Percentiles rank a stretch among this genome's conserved stretches.
phyloP scores from a whole-genome alignment of 1,140 invertebrate genomes.

The Portunus trituberculatus region DNA sequence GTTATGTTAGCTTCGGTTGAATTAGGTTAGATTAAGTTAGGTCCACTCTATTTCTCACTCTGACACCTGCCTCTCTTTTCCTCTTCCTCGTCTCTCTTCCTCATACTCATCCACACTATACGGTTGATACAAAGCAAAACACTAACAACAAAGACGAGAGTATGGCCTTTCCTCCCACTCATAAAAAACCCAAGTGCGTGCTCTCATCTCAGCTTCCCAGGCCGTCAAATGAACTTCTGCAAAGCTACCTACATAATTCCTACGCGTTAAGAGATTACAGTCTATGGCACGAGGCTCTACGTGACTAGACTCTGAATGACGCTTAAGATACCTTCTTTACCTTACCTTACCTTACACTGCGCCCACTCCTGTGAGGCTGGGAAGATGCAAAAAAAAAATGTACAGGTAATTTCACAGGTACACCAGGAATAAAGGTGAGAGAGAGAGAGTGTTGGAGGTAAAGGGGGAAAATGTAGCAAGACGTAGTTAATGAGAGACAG shows the following conservation, averaged over 20 bases:
- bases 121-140: too few relatives aligned
- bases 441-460: too few relatives aligned
- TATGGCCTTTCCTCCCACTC: background rate
- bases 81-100: too few relatives aligned
- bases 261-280: background rate
- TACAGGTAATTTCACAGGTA: too few relatives aligned
- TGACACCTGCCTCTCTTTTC: too few relatives aligned
- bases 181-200: background rate
- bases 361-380: background rate
- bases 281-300: background rate
- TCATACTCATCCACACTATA: background rate
- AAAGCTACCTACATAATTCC: background rate
- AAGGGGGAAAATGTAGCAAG: too few relatives aligned
- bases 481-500: too few relatives aligned
- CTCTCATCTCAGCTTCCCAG: background rate
- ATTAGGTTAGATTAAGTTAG: too few relatives aligned
- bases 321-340: background rate
- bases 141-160: too few relatives aligned
- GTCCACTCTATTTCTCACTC: too few relatives aligned
- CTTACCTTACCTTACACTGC: background rate
- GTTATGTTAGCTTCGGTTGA: too few relatives aligned
- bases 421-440: too few relatives aligned
- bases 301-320: background rate
- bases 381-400: background rate
- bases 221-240: background rate